phyloP scores from a whole-genome alignment of 2,113 vertebrate genomes.

The Silurus meridionalis region DNA sequence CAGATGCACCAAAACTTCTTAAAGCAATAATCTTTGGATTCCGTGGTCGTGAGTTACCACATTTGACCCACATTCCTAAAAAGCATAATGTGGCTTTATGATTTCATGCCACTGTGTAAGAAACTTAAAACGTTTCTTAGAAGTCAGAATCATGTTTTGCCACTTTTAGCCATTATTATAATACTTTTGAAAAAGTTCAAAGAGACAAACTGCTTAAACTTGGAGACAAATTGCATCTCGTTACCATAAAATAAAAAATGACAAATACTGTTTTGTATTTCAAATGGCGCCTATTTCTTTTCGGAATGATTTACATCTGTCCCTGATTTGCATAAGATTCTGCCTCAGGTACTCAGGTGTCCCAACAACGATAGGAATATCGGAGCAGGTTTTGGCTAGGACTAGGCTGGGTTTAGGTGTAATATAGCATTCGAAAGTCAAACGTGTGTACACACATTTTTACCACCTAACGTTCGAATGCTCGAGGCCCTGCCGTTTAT shows the following conservation, averaged over 20 bases:
- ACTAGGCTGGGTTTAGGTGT: too few species aligned
- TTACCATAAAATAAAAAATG: not conserved
- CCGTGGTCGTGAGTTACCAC: not conserved
- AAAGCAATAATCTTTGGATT: not conserved
- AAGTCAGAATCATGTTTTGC: too few species aligned
- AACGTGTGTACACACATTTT: constrained; percentile 51
- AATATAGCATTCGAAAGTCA: constrained; percentile 55
- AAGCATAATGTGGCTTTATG: not conserved
- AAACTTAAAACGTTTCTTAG: not conserved
- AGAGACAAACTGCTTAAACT: not conserved
- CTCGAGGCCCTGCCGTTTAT: constrained; percentile 36
- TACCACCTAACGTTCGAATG: constrained; percentile 34
- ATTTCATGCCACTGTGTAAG: not conserved
- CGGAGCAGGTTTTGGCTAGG: not conserved
- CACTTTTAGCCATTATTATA: not conserved
- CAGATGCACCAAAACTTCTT: not conserved
- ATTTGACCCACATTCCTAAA: not conserved
- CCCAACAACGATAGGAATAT: not conserved
- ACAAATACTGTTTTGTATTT: not conserved
- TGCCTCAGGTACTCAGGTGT: not conserved
- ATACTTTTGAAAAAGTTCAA: not conserved
- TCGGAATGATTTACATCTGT: not conserved
- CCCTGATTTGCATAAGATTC: not conserved
- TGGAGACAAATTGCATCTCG: not conserved
- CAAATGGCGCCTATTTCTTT: not conserved